Conservation (phyloP, 2,888 invertebrate genomes). For the Artemia sinica region DNA sequence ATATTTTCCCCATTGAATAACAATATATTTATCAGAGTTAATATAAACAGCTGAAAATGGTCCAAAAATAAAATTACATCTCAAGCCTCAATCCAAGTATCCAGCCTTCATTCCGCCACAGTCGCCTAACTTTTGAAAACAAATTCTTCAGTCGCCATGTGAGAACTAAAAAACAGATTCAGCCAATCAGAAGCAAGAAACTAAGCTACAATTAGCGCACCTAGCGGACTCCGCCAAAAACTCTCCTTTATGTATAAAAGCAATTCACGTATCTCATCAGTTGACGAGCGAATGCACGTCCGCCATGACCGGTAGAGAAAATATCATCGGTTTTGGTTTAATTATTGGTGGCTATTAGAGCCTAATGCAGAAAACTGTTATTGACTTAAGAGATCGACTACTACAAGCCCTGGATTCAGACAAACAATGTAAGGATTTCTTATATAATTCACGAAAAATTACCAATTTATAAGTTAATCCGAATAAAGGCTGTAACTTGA, state of each 20-base stretch:
- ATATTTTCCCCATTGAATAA: no score
- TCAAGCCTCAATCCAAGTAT: no score
- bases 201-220: neutral
- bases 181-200: no score
- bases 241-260: slow-evolving; percentile 1
- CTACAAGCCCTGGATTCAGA: slow-evolving; percentile 88
- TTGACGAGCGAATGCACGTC: slow-evolving; percentile 30
- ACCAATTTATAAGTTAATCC: slow-evolving; percentile 2
- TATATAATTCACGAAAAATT: neutral
- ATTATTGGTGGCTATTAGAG: slow-evolving; percentile 35
- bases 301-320: slow-evolving; percentile 37
- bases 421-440: slow-evolving; percentile 78
- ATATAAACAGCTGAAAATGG: no score
- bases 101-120: no score
- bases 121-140: no score
- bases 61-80: no score
- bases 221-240: slow-evolving; percentile 13
- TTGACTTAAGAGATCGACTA: slow-evolving; percentile 82
- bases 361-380: slow-evolving; percentile 40
- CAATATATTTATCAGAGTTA: no score
- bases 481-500: neutral
- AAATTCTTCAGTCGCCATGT: no score
- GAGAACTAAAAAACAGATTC: no score
- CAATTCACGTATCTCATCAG: slow-evolving; percentile 1
- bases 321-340: slow-evolving; percentile 34